These are phyloP conservation scores for Etheostoma spectabile DNA, from an alignment of 2,113 vertebrate genomes.

Conservation along the genomic window DNA sequence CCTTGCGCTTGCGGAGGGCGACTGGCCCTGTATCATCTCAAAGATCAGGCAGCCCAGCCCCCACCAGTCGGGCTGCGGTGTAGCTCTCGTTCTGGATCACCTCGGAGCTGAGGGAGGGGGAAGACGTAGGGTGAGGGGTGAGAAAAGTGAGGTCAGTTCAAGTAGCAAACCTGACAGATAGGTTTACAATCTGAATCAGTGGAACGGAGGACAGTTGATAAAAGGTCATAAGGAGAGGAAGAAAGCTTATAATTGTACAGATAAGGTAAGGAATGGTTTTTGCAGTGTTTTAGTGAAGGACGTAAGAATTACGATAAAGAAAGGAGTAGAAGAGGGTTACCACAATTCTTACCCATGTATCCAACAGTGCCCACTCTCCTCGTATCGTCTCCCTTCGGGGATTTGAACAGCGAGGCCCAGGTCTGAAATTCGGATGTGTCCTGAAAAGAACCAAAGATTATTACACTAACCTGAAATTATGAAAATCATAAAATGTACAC, in stretches of 20 bases:
- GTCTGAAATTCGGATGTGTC: conserved; percentile 94
- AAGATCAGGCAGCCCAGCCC: conserved; percentile 94
- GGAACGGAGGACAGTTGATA: not conserved
- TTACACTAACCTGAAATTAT: not conserved
- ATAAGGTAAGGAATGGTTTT: not conserved
- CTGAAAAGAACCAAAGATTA: conserved; percentile 70
- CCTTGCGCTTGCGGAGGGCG: conserved; percentile 90
- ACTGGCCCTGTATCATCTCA: conserved; percentile 95
- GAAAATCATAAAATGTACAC: not conserved
- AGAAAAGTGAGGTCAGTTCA: not conserved
- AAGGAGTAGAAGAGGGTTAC: not conserved
- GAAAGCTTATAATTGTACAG: not conserved
- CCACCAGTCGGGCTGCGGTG: conserved; percentile 93
- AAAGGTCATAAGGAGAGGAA: not conserved
- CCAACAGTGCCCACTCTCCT: conserved; percentile 92
- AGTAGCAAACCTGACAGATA: not conserved
- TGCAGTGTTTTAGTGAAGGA: not conserved
- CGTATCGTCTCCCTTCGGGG: conserved; percentile 89
- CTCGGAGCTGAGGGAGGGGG: conserved; percentile 87
- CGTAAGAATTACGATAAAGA: not conserved
- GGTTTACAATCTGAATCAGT: not conserved
- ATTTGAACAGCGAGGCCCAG: conserved; percentile 92
- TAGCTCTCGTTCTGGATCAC: conserved; percentile 93
- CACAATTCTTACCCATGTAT: conserved; percentile 89
- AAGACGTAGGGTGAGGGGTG: not conserved